phyloP scores from a whole-genome alignment of 2,113 vertebrate genomes.

The Indicator indicator region DNA sequence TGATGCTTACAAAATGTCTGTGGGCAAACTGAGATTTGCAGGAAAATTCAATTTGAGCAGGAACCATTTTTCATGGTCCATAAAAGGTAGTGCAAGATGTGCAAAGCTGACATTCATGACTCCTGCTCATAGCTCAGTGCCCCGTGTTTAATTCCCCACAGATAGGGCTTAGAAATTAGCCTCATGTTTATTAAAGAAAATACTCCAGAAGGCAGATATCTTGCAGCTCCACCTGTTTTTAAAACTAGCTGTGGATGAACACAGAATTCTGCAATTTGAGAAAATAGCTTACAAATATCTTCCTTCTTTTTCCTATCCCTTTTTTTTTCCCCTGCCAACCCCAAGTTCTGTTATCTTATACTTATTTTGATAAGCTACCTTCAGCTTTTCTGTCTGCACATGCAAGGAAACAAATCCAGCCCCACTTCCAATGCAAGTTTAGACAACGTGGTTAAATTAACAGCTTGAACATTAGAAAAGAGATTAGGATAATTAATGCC shows the following conservation, averaged over 20 bases:
- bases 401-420: conserved; percentile 74
- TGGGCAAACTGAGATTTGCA: background rate
- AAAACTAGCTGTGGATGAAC: background rate
- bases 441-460: conserved; percentile 77
- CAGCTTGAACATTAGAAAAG: conserved; percentile 76
- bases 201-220: background rate
- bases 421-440: conserved; percentile 77
- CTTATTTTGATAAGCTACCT: conserved; percentile 69
- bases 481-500: conserved; percentile 80
- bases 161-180: background rate
- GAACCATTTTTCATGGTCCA: background rate
- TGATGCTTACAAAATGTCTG: background rate
- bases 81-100: background rate
- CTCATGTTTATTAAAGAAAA: background rate
- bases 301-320: background rate
- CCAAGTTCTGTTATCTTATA: conserved; percentile 60
- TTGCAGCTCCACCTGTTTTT: conserved; percentile 13
- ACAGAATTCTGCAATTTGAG: background rate
- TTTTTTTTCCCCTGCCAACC: background rate
- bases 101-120: background rate
- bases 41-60: background rate
- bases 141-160: background rate
- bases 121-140: background rate
- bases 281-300: background rate
- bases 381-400: conserved; percentile 73